Evolutionary conservation across 2,113 vertebrate genomes (phyloP), one percentile per base, ranked within the genome.

Genomic region (Seriola rivoliana): DNA sequence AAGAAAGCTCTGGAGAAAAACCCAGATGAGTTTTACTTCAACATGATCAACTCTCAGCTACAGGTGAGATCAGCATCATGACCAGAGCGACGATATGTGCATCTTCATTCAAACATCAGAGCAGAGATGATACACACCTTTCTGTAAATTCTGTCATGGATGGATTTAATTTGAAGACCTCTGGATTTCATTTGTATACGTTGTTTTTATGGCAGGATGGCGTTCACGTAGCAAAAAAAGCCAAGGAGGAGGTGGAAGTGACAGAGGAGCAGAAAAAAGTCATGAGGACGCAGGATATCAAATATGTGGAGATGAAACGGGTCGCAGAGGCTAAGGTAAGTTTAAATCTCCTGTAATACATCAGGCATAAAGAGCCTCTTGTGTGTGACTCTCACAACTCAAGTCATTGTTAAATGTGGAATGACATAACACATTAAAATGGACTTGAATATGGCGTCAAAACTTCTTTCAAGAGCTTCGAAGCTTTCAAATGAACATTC

Each of bases 21-120:
- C 87, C 96, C 97, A 0, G 98, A 99, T 95, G 98, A 99, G 90
- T 99, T 99, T 93, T 98, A 99, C 90, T 97, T 94, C 88, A 97
- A 97, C 59, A 99, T 99, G 98, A 96, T 97, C 78, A 96, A 89
- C 8, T 80, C 95, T 2, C 86, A 96, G 67, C 94, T 98, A 64
- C 87, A 97, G 97, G 98, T 97, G 63, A 88, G 90, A 29, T 9
- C 0, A 11, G 4, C 29, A 3, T 38, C 29, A 19, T 42, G 17
- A 66, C 42, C 4, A 40, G 11, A 17, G 25, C 16, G 25, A 23
- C 23, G 5, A 19, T 0, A 32, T 3, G 0, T 14, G 8, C 21
- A 13, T 54, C 29, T 50, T 50, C 2, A 23, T 29, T 5, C n/a
- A 8, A n/a, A 7, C 46, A 38, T 19, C 13, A 11, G 8, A 36